Evolutionary conservation across 2,113 vertebrate species (phyloP).

Genomic region (Dicerorhinus sumatrensis): DNA sequence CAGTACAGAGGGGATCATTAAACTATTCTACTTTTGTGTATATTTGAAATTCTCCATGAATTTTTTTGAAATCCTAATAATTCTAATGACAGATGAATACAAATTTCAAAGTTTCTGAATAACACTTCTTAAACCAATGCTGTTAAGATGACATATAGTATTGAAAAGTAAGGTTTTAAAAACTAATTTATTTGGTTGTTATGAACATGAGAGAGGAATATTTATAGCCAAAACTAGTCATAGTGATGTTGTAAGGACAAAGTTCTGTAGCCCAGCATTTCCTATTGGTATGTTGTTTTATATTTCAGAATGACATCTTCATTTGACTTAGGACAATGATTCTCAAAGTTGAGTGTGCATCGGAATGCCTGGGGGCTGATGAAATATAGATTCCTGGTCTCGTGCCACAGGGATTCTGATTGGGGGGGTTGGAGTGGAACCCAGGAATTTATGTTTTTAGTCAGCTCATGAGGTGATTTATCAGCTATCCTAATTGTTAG

Average conservation of each 20-base stretch:
- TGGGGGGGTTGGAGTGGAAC: no score
- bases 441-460: neutral
- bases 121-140: neutral
- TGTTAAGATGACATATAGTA: neutral
- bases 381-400: neutral
- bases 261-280: neutral
- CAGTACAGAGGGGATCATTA: neutral
- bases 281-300: neutral
- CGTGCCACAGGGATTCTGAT: neutral
- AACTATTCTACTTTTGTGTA: neutral
- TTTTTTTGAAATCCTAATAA: neutral
- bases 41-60: neutral
- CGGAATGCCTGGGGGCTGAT: neutral
- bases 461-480: neutral
- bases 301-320: neutral
- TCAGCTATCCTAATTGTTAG: neutral
- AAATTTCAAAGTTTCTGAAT: slow-evolving; percentile 35
- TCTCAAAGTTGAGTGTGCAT: neutral
- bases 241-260: neutral
- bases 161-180: neutral
- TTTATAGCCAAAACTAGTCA: neutral
- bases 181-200: neutral
- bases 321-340: neutral
- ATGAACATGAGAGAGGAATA: neutral
- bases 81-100: neutral